Evolutionary conservation across 2,797 vertebrate species (phyloP), one percentile per base, ranked within the genome.

Genomic region (Diplodus sargus): DNA sequence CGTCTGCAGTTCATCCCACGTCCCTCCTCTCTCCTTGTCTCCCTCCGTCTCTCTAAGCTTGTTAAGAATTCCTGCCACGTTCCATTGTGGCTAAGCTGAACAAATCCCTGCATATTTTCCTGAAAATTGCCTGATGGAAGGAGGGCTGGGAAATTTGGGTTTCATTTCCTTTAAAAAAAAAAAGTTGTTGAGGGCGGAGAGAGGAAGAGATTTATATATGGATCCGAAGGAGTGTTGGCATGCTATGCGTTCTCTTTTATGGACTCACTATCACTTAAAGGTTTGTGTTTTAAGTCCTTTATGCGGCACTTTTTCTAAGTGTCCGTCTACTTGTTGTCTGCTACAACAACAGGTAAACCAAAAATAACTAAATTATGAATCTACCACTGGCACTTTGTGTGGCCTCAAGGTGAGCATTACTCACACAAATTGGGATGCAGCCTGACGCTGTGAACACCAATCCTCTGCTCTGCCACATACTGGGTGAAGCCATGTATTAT

Each of bases 101-200:
- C 82, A 91, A 91, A 94, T 90, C 89, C 80, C 30, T 83, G 79
- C 78, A 89, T 89, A 88, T 92, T 91, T 90, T 71, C 60, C 75
- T 56, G 30, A 90, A 83, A 89, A 90, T 80, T 85, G 83, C 74
- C 79, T 48, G 52, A 77, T 78, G 79, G 61, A 78, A 73, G 76
- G 52, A 13, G 63, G 58, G 62, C 72, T 63, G 68, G 54, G 66
- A 77, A 82, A 83, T 76, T 30, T 45, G 48, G 30, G 16, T 74
- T 83, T 52, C 80, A 53, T 70, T 85, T 80, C 13, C 79, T 79
- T 20, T 4, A 69, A 81, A 72, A 69, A 74, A 67, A 18, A 74
- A 67, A 18, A 82, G 10, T 58, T 54, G 53, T 64, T 74, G 68
- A 72, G 59, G 62, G 69, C 82, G 69, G 52, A 77, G 57, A 82